Evolutionary conservation across 2,888 invertebrate species (phyloP).

Genomic region (Plagiodera versicolora): DNA sequence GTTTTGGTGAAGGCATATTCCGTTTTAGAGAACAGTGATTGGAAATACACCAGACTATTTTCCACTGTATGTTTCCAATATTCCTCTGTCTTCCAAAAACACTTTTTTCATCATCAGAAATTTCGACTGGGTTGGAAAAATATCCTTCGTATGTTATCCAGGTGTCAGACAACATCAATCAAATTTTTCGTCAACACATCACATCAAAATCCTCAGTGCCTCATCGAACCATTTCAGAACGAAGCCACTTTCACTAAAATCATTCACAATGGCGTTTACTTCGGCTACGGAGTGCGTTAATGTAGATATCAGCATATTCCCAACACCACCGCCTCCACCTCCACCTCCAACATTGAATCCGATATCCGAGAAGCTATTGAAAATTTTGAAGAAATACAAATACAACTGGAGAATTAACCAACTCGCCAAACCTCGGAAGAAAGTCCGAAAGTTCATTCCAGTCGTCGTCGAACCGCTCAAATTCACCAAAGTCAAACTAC

Average conservation of each 20-base stretch:
- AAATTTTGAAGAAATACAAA: constrained; percentile 36
- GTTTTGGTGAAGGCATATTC: no score
- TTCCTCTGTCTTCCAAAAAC: no score
- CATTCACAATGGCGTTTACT: constrained; percentile 2
- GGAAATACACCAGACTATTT: no score
- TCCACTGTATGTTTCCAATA: no score
- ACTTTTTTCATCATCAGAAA: no score
- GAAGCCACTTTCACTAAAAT: no score
- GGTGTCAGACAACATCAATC: constrained; percentile 3
- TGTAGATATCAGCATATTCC: constrained; percentile 30
- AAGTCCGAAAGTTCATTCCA: constrained; percentile 4
- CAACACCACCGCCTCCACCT: constrained; percentile 22
- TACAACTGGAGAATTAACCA: constrained; percentile 35
- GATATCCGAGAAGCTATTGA: constrained; percentile 31
- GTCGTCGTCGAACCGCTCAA: constrained; percentile 13
- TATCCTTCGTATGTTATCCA: background rate
- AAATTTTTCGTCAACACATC: background rate
- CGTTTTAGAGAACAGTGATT: no score
- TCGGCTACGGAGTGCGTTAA: constrained; percentile 27
- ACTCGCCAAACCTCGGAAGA: constrained; percentile 26
- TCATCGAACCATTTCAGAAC: background rate
- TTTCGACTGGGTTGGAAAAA: background rate
- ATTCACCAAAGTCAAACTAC: constrained; percentile 16
- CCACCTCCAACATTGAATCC: constrained; percentile 19
- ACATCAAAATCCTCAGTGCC: constrained; percentile 8